These are phyloP conservation scores for Oscheius sp. DNA, from an alignment of 2,888 invertebrate species.

Conservation along the genomic window DNA sequence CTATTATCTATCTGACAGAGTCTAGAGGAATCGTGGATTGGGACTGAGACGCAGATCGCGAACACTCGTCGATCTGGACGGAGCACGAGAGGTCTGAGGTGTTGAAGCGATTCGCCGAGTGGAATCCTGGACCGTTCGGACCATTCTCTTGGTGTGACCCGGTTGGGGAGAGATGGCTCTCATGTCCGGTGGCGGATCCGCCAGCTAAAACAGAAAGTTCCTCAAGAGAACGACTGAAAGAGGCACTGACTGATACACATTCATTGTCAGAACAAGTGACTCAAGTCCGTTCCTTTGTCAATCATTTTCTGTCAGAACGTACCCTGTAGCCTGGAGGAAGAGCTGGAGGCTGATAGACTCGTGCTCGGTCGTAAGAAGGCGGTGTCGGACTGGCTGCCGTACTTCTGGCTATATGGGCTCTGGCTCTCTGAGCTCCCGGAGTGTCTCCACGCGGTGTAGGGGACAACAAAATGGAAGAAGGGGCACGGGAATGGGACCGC, in stretches of 20 bases:
- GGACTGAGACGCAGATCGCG: constrained; percentile 46
- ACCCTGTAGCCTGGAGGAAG: constrained; percentile 70
- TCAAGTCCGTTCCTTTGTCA: not conserved
- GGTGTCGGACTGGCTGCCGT: constrained; percentile 69
- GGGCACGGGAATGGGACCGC: constrained; percentile 41
- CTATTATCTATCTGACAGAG: constrained; percentile 2
- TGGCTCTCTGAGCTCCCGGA: constrained; percentile 50
- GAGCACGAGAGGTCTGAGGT: constrained; percentile 39
- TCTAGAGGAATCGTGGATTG: constrained; percentile 41
- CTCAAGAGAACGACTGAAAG: no score
- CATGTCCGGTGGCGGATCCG: constrained; percentile 51
- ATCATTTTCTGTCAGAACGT: constrained; percentile 20
- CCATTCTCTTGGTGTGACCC: constrained; percentile 65
- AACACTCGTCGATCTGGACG: constrained; percentile 40
- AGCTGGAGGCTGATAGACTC: constrained; percentile 69
- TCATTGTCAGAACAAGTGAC: not conserved
- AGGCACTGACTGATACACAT: no score
- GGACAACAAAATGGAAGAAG: constrained; percentile 49
- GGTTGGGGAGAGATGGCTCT: constrained; percentile 60
- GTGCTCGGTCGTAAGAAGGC: constrained; percentile 66
- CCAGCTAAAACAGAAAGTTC: constrained; percentile 45
- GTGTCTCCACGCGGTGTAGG: constrained; percentile 49
- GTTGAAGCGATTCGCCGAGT: constrained; percentile 29
- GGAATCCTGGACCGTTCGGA: constrained; percentile 58
- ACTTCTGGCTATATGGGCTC: constrained; percentile 53